Conservation (phyloP, 2,113 vertebrate species). For the Labrus mixtus region DNA sequence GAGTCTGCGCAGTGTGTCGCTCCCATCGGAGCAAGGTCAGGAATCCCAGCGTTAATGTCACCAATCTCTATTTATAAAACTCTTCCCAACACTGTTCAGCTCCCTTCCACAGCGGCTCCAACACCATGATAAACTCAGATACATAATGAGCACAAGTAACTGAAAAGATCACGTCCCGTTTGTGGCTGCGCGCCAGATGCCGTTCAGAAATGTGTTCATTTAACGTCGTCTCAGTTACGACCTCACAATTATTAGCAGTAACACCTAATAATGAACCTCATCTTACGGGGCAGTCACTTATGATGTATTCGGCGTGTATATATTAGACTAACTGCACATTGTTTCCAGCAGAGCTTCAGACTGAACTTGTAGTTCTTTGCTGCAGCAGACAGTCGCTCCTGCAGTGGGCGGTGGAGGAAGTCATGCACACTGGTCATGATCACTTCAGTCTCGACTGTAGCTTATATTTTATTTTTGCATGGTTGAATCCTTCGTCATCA, state of each 20-base stretch:
- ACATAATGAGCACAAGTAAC: not conserved
- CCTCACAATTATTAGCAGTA: fast-evolving
- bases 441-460: not conserved
- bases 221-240: not conserved
- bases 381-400: not conserved
- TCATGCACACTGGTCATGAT: not conserved
- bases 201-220: not conserved
- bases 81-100: slow-evolving; percentile 4
- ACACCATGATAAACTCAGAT: not conserved
- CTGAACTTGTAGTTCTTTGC: fast-evolving
- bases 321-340: too few relatives aligned
- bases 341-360: not conserved
- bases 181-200: not conserved
- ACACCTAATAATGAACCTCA: fast-evolving
- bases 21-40: slow-evolving; percentile 67
- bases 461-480: not conserved
- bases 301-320: slow-evolving; percentile 4
- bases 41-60: slow-evolving; percentile 73
- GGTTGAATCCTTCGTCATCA: not conserved
- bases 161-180: not conserved
- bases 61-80: slow-evolving; percentile 74
- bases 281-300: fast-evolving
- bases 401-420: slow-evolving; percentile 42
- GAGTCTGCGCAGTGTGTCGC: slow-evolving; percentile 40
- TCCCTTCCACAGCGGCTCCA: not conserved